These are phyloP conservation scores for Rhinatrema bivittatum DNA, from an alignment of 2,797 vertebrate species.

Conservation along the genomic window DNA sequence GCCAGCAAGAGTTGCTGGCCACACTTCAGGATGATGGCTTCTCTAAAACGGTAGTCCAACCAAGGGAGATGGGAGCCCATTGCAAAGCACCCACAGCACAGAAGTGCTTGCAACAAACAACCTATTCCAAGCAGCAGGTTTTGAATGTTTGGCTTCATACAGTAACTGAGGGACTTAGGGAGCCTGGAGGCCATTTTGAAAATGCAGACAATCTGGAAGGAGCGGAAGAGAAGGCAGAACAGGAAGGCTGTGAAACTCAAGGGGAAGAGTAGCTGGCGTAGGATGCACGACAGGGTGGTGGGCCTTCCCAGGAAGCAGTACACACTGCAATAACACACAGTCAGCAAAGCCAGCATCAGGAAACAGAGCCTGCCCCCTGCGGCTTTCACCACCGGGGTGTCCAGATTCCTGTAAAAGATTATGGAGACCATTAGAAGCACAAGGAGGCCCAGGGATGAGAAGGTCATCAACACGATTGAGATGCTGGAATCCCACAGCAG, in stretches of 20 bases:
- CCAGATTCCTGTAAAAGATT: neutral
- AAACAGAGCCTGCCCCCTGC: neutral
- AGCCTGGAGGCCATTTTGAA: conserved; percentile 5
- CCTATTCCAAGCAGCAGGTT: neutral
- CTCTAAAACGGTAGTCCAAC: neutral
- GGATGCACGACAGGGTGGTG: neutral
- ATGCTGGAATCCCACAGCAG: neutral
- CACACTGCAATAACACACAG: neutral
- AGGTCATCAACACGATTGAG: neutral
- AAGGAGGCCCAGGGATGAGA: neutral
- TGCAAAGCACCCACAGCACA: no score
- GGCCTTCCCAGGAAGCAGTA: neutral
- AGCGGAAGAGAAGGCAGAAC: neutral
- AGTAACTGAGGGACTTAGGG: conserved; percentile 2
- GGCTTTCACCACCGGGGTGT: neutral
- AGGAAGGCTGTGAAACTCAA: conserved; percentile 1
- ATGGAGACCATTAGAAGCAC: neutral
- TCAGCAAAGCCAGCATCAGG: accelerated
- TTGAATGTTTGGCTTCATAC: neutral
- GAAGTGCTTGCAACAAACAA: neutral
- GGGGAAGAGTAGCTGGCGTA: conserved; percentile 4
- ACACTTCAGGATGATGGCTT: neutral
- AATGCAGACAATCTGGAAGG: neutral
- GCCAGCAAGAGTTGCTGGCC: neutral
- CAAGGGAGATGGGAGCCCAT: no score